These are phyloP conservation scores for Canis aureus DNA, from an alignment of 2,113 vertebrate genomes.

Conservation along the genomic window DNA sequence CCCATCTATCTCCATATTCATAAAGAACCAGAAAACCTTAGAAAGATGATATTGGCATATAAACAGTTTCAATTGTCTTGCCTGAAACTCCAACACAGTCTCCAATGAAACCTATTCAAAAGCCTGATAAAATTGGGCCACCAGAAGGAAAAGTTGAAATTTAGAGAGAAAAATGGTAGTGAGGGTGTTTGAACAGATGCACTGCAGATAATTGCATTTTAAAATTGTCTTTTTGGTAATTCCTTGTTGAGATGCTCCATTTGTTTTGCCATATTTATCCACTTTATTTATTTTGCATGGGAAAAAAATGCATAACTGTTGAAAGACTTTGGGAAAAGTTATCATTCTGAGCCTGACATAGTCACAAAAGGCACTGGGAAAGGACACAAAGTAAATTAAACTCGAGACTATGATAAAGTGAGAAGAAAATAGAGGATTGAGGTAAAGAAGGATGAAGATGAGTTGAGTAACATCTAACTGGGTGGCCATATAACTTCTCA, in stretches of 20 bases:
- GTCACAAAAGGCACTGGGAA: background rate
- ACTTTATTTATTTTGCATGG: conserved; percentile 70
- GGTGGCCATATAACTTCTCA: background rate
- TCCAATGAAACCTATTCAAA: conserved; percentile 37
- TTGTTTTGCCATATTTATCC: conserved; percentile 77
- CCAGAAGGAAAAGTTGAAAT: conserved; percentile 70
- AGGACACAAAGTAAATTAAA: background rate
- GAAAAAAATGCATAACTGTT: conserved; percentile 33
- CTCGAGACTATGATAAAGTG: background rate
- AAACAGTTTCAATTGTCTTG: conserved; percentile 33
- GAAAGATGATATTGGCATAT: background rate
- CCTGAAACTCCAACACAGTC: background rate
- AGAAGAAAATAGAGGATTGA: background rate
- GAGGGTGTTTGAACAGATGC: conserved; percentile 73
- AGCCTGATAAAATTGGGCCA: conserved; percentile 33
- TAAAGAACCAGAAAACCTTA: background rate
- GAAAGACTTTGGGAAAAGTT: conserved; percentile 53
- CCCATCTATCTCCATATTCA: background rate
- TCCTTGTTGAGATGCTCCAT: conserved; percentile 58
- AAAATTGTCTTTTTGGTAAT: conserved; percentile 68
- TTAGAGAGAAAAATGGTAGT: conserved; percentile 72
- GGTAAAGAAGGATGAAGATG: background rate
- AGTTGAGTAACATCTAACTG: background rate
- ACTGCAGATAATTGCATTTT: conserved; percentile 59
- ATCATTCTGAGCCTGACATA: background rate